Percentiles rank a stretch among this genome's conserved stretches.
phyloP scores from a whole-genome alignment of 2,797 vertebrate genomes.

The Falco peregrinus region DNA sequence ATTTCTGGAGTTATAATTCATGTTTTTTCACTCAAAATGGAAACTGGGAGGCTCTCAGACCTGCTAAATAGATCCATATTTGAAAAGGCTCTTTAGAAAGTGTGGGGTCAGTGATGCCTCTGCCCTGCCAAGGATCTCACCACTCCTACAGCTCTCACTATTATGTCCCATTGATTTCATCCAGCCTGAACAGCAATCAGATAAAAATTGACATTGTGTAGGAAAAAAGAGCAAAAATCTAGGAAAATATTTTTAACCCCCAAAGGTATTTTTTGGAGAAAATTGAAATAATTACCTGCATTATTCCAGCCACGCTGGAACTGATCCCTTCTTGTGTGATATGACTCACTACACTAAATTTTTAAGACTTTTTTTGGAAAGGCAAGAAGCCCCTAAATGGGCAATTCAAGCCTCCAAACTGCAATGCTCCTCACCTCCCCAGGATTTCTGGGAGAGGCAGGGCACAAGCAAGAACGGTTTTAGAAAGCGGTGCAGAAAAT shows the following conservation, averaged over 20 bases:
- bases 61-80: background rate
- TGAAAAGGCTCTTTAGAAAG: background rate
- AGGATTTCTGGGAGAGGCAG: background rate
- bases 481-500: conserved; percentile 19
- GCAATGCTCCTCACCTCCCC: background rate
- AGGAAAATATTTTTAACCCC: background rate
- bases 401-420: background rate
- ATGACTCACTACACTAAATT: background rate
- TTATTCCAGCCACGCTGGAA: background rate
- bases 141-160: background rate
- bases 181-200: background rate
- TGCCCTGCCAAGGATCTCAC: background rate
- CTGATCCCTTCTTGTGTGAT: background rate
- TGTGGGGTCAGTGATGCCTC: background rate
- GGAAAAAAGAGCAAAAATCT: background rate
- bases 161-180: background rate
- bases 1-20: background rate
- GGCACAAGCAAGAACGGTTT: background rate
- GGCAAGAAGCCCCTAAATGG: conserved; percentile 33
- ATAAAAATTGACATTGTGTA: background rate
- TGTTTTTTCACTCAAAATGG: background rate
- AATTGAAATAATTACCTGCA: background rate
- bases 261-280: background rate
- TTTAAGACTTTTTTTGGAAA: background rate
- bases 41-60: background rate